Base-by-base conservation (phyloP, 2,113 vertebrate species). In the Bothrops jararaca region DNA sequence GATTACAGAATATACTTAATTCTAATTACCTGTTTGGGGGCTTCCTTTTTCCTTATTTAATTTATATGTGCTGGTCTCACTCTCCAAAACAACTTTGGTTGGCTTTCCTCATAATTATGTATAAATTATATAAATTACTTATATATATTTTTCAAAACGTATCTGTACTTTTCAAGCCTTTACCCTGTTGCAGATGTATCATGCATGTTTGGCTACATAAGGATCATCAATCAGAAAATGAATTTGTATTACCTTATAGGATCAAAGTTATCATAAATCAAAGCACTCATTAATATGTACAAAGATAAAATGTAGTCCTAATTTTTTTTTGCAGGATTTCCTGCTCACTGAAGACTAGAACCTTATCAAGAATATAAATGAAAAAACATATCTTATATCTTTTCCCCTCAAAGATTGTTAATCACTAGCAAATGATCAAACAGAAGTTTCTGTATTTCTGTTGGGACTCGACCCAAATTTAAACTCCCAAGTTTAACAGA, bases 401-500 rank as follows among this genome's bases (percentile, higher is more conserved):
- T 90, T 53, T 86, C 48, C 58, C 58, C 5, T 90, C 8, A 42
- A 80, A 86, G 13, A 90, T 50, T 85, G 94, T 91, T 86, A 95
- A 93, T 85, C 58, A 0, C 88, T 88, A 91, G 86, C 50, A 94
- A 90, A 15, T 92, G 93, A 95, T 94, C 95, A 95, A 95, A 96
- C 3, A 0, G 53, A 69, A 64, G 54, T 89, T 85, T 7, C 74
- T 54, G 9, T 18, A 93, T 92, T 95, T 94, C 86, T 74, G 9
- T 85, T 92, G 89, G 80, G 86, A 89, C 92, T 53, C 0, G 1
- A 94, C 93, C 92, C 89, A 95, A 93, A 92, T 93, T 90, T 92
- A 88, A 97, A 91, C 93, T 86, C 80, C 42, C 93, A 88, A 88
- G 57, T 45, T 95, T 95, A 86, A 93, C 93, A 97, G 93, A 90